These are phyloP conservation scores for Watersipora subatra DNA, from an alignment of 1,140 invertebrate species.

Conservation along the genomic window DNA sequence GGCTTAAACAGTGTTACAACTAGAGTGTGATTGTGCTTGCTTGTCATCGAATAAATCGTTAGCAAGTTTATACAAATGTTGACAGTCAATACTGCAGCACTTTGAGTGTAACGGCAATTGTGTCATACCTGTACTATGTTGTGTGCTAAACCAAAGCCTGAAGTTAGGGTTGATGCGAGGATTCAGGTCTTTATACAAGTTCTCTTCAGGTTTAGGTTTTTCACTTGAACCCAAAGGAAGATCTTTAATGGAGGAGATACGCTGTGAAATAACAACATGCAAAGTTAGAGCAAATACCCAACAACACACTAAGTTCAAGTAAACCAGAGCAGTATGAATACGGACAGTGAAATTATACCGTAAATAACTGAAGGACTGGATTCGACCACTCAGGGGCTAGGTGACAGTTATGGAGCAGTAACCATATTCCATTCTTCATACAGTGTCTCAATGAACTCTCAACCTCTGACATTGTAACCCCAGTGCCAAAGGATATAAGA, in stretches of 20 bases:
- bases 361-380: constrained; percentile 22
- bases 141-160: constrained; percentile 28
- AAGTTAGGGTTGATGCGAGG: constrained; percentile 18
- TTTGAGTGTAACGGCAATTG: too few relatives aligned
- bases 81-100: too few relatives aligned
- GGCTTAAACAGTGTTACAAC: too few relatives aligned
- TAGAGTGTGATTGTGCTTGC: too few relatives aligned
- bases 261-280: too few relatives aligned
- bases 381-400: constrained; percentile 20
- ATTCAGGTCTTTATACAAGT: not conserved
- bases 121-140: constrained; percentile 16
- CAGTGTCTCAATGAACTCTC: constrained; percentile 26
- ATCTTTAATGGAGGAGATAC: too few relatives aligned
- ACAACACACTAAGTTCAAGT: too few relatives aligned
- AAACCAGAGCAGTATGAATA: too few relatives aligned
- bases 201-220: constrained; percentile 7
- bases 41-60: too few relatives aligned
- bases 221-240: constrained; percentile 13
- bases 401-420: constrained; percentile 34
- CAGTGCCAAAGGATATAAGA: constrained; percentile 21
- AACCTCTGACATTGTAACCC: constrained; percentile 20
- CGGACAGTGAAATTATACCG: too few relatives aligned
- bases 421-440: constrained; percentile 31
- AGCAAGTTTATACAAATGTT: too few relatives aligned
- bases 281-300: too few relatives aligned